phyloP scores from a whole-genome alignment of 2,888 invertebrate genomes.

The Slavum lentiscoides region DNA sequence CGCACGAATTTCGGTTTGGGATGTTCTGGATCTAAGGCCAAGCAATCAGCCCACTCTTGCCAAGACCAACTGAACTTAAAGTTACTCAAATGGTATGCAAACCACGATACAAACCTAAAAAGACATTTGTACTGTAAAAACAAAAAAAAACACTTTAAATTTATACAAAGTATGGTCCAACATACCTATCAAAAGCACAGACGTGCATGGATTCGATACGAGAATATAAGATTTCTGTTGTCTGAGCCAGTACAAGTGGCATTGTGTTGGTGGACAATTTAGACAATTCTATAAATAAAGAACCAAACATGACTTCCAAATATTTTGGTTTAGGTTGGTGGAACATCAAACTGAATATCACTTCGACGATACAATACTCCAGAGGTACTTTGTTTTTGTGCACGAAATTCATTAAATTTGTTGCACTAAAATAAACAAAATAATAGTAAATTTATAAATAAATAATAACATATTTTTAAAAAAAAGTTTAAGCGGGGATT shows the following conservation, averaged over 20 bases:
- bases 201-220: conserved; percentile 97
- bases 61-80: conserved; percentile 99
- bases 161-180: conserved; percentile 1
- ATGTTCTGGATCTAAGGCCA: conserved; percentile 82
- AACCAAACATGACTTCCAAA: conserved; percentile 90
- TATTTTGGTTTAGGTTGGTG: conserved; percentile 87
- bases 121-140: neutral
- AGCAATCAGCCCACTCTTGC: conserved; percentile 91
- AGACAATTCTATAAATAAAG: conserved; percentile 93
- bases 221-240: conserved; percentile 94
- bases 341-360: conserved; percentile 92
- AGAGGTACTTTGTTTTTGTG: conserved; percentile 92
- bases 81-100: conserved; percentile 96
- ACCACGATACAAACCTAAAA: conserved; percentile 91
- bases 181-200: conserved; percentile 86
- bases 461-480: too few relatives aligned
- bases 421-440: conserved; percentile 67
- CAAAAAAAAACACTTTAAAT: neutral
- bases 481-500: too few relatives aligned
- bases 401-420: conserved; percentile 86
- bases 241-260: conserved; percentile 95
- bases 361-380: conserved; percentile 97
- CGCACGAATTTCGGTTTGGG: conserved; percentile 93
- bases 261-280: conserved; percentile 94
- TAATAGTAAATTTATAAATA: neutral